Evolutionary conservation across 2,113 vertebrate genomes (phyloP).

Genomic region (Scartelaos histophorus): DNA sequence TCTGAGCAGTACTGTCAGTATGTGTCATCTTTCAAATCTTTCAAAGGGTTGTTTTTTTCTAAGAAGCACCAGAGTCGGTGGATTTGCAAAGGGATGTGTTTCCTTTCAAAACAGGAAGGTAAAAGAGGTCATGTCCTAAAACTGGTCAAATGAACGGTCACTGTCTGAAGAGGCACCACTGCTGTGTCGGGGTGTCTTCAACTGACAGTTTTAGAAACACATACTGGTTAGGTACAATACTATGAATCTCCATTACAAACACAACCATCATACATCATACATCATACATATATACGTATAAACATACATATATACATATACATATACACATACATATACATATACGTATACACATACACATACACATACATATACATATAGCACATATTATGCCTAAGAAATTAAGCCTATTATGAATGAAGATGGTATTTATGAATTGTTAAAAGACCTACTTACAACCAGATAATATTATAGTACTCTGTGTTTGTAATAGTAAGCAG

Average conservation of each 20-base stretch:
- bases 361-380: too few species aligned
- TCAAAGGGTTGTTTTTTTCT: background rate
- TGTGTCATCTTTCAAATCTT: background rate
- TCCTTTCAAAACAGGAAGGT: conserved; percentile 8
- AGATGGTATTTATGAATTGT: background rate
- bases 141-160: background rate
- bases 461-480: background rate
- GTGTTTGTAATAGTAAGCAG: conserved; percentile 5
- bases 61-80: background rate
- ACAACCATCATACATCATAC: too few species aligned
- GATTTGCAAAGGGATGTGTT: background rate
- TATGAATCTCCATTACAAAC: background rate
- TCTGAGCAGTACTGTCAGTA: background rate
- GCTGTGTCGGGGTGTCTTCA: background rate
- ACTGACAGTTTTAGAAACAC: background rate
- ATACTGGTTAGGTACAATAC: background rate
- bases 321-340: too few species aligned
- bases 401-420: background rate
- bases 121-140: conserved; percentile 1
- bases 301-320: too few species aligned
- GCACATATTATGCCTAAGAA: too few species aligned
- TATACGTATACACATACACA: too few species aligned
- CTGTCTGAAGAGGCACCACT: conserved; percentile 4
- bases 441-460: background rate
- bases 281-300: too few species aligned